Conservation (phyloP, 2,113 vertebrate species). For the Platysternon megacephalum region DNA sequence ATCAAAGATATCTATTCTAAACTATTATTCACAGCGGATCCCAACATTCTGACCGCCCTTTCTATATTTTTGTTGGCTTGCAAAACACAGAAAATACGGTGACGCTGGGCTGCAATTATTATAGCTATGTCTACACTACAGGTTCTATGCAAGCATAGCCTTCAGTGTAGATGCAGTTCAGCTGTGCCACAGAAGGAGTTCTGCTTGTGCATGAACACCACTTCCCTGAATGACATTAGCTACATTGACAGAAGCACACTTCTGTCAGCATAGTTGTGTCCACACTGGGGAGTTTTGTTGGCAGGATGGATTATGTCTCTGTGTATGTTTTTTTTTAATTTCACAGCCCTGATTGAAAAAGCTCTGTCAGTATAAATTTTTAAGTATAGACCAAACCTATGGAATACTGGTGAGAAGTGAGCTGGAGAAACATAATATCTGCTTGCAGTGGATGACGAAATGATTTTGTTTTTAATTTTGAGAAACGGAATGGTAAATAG, state of each 20-base stretch:
- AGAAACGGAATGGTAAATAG: too few species aligned
- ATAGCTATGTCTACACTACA: not conserved
- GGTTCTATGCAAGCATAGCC: not conserved
- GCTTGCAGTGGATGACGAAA: not conserved
- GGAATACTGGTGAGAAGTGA: not conserved
- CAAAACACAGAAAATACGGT: not conserved
- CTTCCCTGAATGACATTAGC: not conserved
- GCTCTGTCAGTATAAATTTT: not conserved
- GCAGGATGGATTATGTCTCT: not conserved
- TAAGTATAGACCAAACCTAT: not conserved
- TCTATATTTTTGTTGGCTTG: not conserved
- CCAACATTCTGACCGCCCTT: not conserved
- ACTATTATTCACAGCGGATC: not conserved
- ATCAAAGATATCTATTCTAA: not conserved
- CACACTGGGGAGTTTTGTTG: not conserved
- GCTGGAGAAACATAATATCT: not conserved
- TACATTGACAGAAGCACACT: not conserved
- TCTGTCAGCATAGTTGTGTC: not conserved
- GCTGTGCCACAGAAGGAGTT: not conserved
- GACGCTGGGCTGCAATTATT: not conserved
- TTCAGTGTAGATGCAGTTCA: not conserved
- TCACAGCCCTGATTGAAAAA: not conserved
- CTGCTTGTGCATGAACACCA: not conserved
- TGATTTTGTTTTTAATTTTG: too few species aligned
- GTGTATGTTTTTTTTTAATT: not conserved